Evolutionary conservation across 1,140 invertebrate species (phyloP), one percentile per base, ranked within the genome.

Genomic region (Drosophila navojoa): DNA sequence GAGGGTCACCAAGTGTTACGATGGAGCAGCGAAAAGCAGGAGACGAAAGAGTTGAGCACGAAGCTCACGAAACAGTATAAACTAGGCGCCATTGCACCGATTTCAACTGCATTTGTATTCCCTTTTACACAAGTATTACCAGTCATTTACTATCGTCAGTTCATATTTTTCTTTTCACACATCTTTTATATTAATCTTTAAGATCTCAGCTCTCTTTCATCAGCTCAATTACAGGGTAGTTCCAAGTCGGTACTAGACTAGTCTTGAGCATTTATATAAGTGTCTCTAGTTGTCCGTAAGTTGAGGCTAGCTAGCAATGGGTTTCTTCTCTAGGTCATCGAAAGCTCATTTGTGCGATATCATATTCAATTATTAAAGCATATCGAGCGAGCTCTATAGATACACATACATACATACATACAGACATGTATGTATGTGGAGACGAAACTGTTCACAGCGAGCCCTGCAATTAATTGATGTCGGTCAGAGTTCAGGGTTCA

Each of bases 321-420:
- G 6, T 9, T 35, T 7, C 7, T 35, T 47, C n/a, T 54, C 52
- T 32, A 52, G 69, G 69, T 71, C 69, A 64, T 64, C 60, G 55
- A 42, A 57, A 52, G 53, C 69, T 64, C 69, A 71, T 64, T 71
- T 71, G 61, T 16, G 69, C 44, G 40, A 49, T 22, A 71, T 66
- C 44, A 57, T 29, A 64, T 64, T 71, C 44, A 71, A 71, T 71
- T 71, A 71, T 71, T 71, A 54, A 71, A 71, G 45, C 59, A 67
- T 71, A 71, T 71, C 69, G 62, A 71, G 69, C 69, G 60, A 15
- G 29, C 15, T 40, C n/a, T 13, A 9, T 25, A 22, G 19, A 22
- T 22, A 22, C 19, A 22, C 19, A 22, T 22, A 10, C 19, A 45
- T 47, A 29, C 27, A 29, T 7, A 29, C 6, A 13, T 38, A 38